Evolutionary conservation across 1,140 invertebrate genomes (phyloP), one percentile per base, ranked within the genome.

Genomic region (Calliphora vicina): DNA sequence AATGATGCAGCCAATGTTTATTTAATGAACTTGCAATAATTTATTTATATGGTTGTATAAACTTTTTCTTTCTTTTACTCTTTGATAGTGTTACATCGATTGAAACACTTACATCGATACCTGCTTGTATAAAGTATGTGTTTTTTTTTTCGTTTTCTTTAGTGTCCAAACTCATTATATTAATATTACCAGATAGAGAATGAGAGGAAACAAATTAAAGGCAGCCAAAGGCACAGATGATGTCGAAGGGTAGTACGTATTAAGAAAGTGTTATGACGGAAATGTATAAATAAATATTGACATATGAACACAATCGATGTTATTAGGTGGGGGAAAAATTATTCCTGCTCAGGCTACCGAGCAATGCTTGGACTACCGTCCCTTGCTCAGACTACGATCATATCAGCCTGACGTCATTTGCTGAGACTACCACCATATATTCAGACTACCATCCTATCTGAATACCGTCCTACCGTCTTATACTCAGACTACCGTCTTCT

Each of bases 1-100:
- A 78, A 78, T 78, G 74, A 78, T 78, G 74, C 74, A 78, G 74
- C 74, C 74, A 78, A 78, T 78, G 74, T 78, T 78, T 78, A 78
- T 78, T 78, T 78, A 78, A 78, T 78, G 74, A 78, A 78, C 74
- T 78, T 78, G 74, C 74, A 78, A 78, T 43, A 78, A 78, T 78
- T 78, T 78, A 78, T 78, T 78, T 67, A 67, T 67, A 67, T 23
- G 61, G 20, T 67, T 67, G 61, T 67, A 23, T 67, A 67, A 67
- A 23, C 61, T 20, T 67, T 23, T 57, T n/a, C n/a, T 57, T 57
- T n/a, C n/a, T 57, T 57, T 15, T 57, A 2, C 15, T 17, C 50
- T n/a, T 57, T 1, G 15, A 57, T n/a, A n/a, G 50, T 57, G 50
- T n/a, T n/a, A 57, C 50, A 57, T 57, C 15, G 25, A 25, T 67